phyloP scores from a whole-genome alignment of 2,888 invertebrate genomes.

The Cephus runcator region DNA sequence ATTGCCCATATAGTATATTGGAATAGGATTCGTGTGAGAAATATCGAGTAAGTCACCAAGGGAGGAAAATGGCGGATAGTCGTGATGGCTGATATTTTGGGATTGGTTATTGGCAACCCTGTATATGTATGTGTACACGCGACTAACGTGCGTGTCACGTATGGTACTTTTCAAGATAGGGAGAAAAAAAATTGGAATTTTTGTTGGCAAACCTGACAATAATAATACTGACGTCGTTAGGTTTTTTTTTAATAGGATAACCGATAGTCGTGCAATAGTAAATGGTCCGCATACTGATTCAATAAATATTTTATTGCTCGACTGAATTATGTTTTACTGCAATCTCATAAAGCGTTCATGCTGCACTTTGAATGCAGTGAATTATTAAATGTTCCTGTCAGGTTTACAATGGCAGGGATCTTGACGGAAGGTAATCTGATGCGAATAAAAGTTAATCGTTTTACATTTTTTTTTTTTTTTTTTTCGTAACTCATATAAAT shows the following conservation, averaged over 20 bases:
- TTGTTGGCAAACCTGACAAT: neutral
- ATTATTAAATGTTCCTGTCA: too few species aligned
- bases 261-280: neutral
- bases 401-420: too few species aligned
- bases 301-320: too few species aligned
- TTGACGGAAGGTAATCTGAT: too few species aligned
- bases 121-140: neutral
- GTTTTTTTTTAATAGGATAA: neutral
- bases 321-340: too few species aligned
- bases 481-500: too few species aligned
- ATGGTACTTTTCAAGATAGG: neutral
- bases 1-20: neutral
- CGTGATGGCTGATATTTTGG: neutral
- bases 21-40: neutral
- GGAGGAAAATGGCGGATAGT: neutral
- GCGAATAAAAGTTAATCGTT: too few species aligned
- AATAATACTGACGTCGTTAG: neutral
- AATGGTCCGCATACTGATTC: too few species aligned
- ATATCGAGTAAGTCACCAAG: neutral
- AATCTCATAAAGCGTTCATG: too few species aligned
- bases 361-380: too few species aligned
- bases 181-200: neutral
- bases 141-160: neutral
- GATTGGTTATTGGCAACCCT: neutral
- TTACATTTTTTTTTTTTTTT: too few species aligned